A percentile compares a stretch with the other conserved stretches of the same genome.
Evolutionary conservation across 1,140 invertebrate genomes (phyloP).

Genomic region (Sycobia sp.): DNA sequence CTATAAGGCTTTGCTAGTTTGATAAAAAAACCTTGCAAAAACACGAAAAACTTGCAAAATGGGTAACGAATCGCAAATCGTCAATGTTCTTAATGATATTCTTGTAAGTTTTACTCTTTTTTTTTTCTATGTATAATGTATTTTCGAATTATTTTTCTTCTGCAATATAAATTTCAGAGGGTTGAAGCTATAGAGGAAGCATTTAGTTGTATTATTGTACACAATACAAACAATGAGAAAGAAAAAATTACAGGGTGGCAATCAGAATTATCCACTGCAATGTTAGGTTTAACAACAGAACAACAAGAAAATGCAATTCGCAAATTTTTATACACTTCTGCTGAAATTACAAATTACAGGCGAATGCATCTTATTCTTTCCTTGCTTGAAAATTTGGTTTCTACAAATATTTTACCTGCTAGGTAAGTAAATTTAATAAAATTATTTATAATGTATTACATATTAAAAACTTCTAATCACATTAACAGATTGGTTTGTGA

Average conservation of each 20-base stretch:
- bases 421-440: conserved; percentile 54
- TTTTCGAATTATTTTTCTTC: neutral
- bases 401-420: conserved; percentile 69
- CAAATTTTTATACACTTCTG: conserved; percentile 73
- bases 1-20: conserved; percentile 11
- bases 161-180: conserved; percentile 65
- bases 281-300: conserved; percentile 67
- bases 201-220: conserved; percentile 82
- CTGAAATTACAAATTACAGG: conserved; percentile 73
- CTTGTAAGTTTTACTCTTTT: conserved; percentile 17
- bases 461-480: conserved; percentile 8
- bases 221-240: conserved; percentile 71
- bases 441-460: neutral
- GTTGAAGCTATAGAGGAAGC: conserved; percentile 85
- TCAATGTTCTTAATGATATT: conserved; percentile 33
- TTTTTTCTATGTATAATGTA: neutral
- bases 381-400: conserved; percentile 75
- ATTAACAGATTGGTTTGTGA: conserved; percentile 82
- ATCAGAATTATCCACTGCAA: conserved; percentile 65
- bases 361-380: conserved; percentile 75
- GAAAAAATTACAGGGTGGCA: conserved; percentile 71
- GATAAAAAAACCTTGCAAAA: neutral
- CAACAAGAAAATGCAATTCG: conserved; percentile 74
- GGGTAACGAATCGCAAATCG: conserved; percentile 33
- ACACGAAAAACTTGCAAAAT: conserved; percentile 16